Conservation (phyloP, 2,888 invertebrate species). For the Pyralis farinalis region DNA sequence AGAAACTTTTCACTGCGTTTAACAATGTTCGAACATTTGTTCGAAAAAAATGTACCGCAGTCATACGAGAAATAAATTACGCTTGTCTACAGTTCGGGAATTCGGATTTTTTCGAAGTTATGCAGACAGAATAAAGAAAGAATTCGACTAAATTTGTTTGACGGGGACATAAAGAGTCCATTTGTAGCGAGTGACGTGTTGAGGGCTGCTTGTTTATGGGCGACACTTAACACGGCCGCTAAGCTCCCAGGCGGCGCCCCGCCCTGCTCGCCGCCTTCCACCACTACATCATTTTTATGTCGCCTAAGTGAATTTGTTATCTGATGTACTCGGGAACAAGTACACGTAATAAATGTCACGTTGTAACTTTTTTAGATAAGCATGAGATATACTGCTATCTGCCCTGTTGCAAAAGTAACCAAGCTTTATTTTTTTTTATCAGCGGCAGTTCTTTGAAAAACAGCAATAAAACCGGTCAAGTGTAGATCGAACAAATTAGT, state of each 20-base stretch:
- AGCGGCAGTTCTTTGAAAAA: background rate
- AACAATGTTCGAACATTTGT: conserved; percentile 6
- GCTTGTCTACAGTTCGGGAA: background rate
- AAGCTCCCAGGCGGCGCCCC: conserved; percentile 34
- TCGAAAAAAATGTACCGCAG: conserved; percentile 6
- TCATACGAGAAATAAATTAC: conserved; percentile 9
- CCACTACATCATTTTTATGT: conserved; percentile 44
- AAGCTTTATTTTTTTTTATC: conserved; percentile 2
- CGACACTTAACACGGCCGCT: conserved; percentile 53
- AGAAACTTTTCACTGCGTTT: conserved; percentile 32
- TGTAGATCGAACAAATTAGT: no score
- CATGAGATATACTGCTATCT: conserved; percentile 13
- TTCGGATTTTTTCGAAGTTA: background rate
- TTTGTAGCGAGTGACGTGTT: conserved; percentile 59
- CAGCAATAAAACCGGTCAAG: no score
- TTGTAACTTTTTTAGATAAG: conserved; percentile 29
- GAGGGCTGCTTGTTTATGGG: conserved; percentile 58
- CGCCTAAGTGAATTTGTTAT: conserved; percentile 53
- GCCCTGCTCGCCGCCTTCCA: conserved; percentile 23
- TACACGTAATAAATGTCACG: conserved; percentile 40
- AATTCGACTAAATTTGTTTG: conserved; percentile 45
- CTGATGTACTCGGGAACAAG: conserved; percentile 42
- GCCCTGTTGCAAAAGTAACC: conserved; percentile 11
- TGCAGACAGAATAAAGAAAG: conserved; percentile 17
- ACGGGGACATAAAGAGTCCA: conserved; percentile 54